Conservation (phyloP, 1,140 invertebrate species). For the Portunus trituberculatus region DNA sequence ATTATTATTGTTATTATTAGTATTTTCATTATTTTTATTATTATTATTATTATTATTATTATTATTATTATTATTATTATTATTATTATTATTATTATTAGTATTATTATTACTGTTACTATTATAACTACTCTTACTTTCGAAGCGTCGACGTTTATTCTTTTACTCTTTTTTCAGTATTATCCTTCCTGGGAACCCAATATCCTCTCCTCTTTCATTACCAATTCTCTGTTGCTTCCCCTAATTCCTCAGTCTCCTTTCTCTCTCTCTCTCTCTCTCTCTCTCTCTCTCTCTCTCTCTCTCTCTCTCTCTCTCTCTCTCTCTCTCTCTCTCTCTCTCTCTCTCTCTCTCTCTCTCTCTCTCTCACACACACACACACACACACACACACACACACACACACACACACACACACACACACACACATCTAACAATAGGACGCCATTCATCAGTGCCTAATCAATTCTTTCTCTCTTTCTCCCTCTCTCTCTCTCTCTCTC, state of each 20-base stretch:
- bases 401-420: slow-evolving; percentile 21
- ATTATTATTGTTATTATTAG: neutral
- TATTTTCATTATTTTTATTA: neutral
- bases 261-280: neutral
- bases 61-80: slow-evolving; percentile 38
- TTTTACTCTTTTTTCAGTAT: neutral
- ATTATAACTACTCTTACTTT: neutral
- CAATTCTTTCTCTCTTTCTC: too few relatives aligned
- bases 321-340: neutral
- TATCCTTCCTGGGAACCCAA: neutral
- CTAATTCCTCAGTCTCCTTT: neutral
- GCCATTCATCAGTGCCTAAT: too few relatives aligned
- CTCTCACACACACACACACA: slow-evolving; percentile 52
- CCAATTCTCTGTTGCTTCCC: neutral
- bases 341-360: too few relatives aligned
- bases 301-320: neutral
- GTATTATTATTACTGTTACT: neutral
- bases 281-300: neutral
- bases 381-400: slow-evolving; percentile 51
- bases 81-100: slow-evolving; percentile 34
- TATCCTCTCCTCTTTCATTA: neutral
- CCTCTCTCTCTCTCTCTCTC: too few relatives aligned
- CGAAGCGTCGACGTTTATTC: too few relatives aligned
- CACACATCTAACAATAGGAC: too few relatives aligned
- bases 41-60: slow-evolving; percentile 28